phyloP scores from a whole-genome alignment of 2,888 invertebrate genomes.

The Drosophila flavopinicola region DNA sequence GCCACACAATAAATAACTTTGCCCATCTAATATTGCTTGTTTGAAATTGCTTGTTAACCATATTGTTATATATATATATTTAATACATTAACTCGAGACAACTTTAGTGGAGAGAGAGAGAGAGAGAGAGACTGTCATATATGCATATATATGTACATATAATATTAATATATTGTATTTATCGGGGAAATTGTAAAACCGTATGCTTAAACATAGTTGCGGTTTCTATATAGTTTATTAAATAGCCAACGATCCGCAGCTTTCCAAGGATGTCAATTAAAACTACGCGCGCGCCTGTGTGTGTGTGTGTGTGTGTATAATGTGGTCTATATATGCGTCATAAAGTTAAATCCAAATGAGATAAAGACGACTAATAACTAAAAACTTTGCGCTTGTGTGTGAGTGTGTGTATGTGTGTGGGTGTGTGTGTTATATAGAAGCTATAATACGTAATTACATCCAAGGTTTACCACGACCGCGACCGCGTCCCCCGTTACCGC shows the following conservation, averaged over 20 bases:
- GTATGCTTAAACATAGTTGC: constrained; percentile 37
- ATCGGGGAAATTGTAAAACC: constrained; percentile 24
- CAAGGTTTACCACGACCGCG: constrained; percentile 83
- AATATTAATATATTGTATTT: constrained; percentile 27
- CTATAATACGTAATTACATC: constrained; percentile 76
- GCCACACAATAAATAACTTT: constrained; percentile 1
- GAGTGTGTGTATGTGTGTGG: constrained; percentile 15
- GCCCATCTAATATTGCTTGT: constrained; percentile 12
- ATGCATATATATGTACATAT: constrained; percentile 27
- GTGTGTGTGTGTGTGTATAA: constrained; percentile 8
- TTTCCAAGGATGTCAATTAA: constrained; percentile 33
- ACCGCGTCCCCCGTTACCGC: constrained; percentile 70
- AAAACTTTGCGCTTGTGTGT: constrained; percentile 32
- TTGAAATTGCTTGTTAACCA: background rate
- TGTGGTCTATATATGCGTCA: constrained; percentile 20
- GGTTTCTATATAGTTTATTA: constrained; percentile 18
- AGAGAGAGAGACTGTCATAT: no score
- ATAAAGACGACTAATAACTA: constrained; percentile 62
- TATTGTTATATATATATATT: constrained; percentile 16
- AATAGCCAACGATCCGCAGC: constrained; percentile 49
- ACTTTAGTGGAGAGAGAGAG: constrained; percentile 3
- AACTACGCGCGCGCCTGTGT: constrained; percentile 30
- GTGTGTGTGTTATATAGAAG: constrained; percentile 28
- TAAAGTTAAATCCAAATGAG: constrained; percentile 57
- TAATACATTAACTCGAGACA: constrained; percentile 27